Evolutionary conservation across 2,888 invertebrate species (phyloP).

Genomic region (Pristionchus exspectatus): DNA sequence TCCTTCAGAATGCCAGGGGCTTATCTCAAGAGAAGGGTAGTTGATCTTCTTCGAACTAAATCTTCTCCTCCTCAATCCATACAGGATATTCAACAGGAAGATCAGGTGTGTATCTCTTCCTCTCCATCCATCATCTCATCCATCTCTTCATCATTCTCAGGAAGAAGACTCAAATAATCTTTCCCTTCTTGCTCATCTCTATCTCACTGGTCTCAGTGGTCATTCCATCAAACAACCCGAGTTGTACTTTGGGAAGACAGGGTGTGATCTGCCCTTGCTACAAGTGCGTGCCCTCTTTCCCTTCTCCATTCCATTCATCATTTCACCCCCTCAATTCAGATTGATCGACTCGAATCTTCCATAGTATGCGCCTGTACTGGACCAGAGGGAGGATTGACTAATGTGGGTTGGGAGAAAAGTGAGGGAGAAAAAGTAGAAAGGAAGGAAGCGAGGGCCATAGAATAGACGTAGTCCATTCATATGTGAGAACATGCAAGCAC

Average conservation of each 20-base stretch:
- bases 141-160: not conserved
- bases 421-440: not conserved
- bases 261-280: conserved; percentile 64
- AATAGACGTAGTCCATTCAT: conserved; percentile 31
- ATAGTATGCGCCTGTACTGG: conserved; percentile 87
- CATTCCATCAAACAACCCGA: conserved; percentile 53
- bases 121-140: not conserved
- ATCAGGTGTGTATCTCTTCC: not conserved
- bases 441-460: conserved; percentile 19
- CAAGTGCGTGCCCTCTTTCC: conserved; percentile 27
- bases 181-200: conserved; percentile 52
- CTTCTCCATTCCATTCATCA: not conserved
- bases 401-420: conserved; percentile 80
- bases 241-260: conserved; percentile 70
- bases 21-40: conserved; percentile 50
- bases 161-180: conserved; percentile 5
- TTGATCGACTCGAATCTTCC: conserved; percentile 63
- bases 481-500: conserved; percentile 19
- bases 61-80: conserved; percentile 24
- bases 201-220: conserved; percentile 51
- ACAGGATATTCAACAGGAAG: not conserved
- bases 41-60: conserved; percentile 53
- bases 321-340: conserved; percentile 58
- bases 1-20: conserved; percentile 34
- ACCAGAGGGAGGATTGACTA: conserved; percentile 88